These are phyloP conservation scores for Proctacanthus coquilletti DNA, from an alignment of 1,140 invertebrate species.

Conservation along the genomic window DNA sequence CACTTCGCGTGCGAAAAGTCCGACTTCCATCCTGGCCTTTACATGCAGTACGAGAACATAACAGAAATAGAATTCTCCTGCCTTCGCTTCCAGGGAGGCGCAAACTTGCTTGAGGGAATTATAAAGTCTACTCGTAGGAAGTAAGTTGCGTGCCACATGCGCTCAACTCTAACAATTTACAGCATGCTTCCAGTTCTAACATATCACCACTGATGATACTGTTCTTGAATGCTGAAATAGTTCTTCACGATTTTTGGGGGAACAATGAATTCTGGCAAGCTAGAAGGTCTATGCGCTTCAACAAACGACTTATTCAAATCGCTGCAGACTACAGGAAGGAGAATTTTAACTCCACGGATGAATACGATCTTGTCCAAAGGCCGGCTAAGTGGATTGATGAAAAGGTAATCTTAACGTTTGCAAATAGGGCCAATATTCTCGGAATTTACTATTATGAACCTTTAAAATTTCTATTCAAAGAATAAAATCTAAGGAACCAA, in stretches of 20 bases:
- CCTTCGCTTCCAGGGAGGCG: conserved; percentile 70
- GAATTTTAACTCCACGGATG: conserved; percentile 45
- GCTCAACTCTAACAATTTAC: conserved; percentile 14
- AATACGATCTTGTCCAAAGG: conserved; percentile 24
- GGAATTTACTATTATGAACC: no score
- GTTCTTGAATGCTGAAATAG: conserved; percentile 75
- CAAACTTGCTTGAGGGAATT: conserved; percentile 43
- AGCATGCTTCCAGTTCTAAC: conserved; percentile 8
- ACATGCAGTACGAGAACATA: no score
- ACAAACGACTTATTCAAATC: conserved; percentile 46
- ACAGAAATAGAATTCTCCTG: conserved; percentile 47
- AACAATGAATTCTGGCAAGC: conserved; percentile 69
- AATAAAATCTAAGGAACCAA: no score
- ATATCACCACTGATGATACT: conserved; percentile 46
- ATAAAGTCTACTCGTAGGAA: background rate
- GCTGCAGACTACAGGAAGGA: conserved; percentile 53
- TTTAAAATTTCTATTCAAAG: background rate
- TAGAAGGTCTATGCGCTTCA: conserved; percentile 83
- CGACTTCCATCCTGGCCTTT: no score
- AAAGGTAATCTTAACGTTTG: conserved; percentile 6
- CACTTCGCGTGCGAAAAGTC: conserved; percentile 35
- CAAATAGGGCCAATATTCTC: no score
- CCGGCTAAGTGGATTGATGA: conserved; percentile 23
- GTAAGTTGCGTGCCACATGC: conserved; percentile 8
- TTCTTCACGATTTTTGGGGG: conserved; percentile 78